Evolutionary conservation across 2,888 invertebrate genomes (phyloP).

Genomic region (Criorhina ranunculi): DNA sequence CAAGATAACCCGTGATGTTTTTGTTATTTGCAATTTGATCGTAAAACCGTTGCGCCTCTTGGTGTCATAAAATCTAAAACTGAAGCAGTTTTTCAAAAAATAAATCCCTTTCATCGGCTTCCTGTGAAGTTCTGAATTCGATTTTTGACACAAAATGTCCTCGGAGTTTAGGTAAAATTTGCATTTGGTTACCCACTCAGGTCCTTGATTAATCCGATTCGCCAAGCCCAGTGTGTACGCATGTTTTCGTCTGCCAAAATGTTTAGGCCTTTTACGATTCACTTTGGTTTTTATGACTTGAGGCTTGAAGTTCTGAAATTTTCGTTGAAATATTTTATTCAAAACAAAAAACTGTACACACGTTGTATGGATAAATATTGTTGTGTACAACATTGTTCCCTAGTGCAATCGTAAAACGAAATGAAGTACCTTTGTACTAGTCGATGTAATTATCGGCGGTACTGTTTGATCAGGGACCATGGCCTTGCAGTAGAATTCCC

Average conservation of each 20-base stretch:
- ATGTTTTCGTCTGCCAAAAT: not conserved
- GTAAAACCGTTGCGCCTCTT: conserved; percentile 53
- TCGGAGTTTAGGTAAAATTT: conserved; percentile 19
- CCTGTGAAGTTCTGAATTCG: conserved; percentile 2
- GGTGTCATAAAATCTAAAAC: conserved; percentile 9
- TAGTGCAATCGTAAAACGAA: not conserved
- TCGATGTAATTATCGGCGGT: conserved; percentile 18
- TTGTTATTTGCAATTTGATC: conserved; percentile 7
- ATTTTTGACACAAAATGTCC: conserved; percentile 13
- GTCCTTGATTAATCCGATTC: conserved; percentile 44
- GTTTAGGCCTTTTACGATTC: not conserved
- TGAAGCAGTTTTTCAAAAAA: not conserved
- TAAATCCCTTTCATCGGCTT: conserved; percentile 1
- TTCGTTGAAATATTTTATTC: not conserved
- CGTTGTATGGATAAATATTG: not conserved
- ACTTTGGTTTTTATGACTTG: conserved; percentile 16
- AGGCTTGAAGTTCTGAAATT: not conserved
- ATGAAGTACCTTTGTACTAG: not conserved
- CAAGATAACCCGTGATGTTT: conserved; percentile 3
- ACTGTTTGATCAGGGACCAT: conserved; percentile 21
- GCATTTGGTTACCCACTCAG: conserved; percentile 8
- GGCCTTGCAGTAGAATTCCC: conserved; percentile 12
- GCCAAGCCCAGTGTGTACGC: not conserved
- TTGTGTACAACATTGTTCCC: not conserved
- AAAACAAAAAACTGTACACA: conserved; percentile 6